phyloP scores from a whole-genome alignment of 2,113 vertebrate species.

The Taurulus bubalis region DNA sequence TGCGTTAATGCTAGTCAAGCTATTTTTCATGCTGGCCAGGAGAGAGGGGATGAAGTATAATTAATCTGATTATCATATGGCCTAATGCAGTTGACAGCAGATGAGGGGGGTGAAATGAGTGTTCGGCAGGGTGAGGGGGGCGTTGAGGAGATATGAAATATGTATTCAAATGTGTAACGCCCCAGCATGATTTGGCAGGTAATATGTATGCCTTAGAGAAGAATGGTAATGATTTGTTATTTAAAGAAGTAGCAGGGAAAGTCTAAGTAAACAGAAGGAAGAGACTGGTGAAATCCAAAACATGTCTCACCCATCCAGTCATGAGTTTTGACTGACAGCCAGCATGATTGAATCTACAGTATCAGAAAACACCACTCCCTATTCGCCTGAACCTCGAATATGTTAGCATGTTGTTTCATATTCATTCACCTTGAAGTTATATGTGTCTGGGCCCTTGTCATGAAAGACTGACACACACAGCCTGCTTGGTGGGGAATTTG shows the following conservation, averaged over 20 bases:
- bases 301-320: slow-evolving; percentile 63
- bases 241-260: slow-evolving; percentile 63
- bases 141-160: slow-evolving; percentile 53
- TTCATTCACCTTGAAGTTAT: slow-evolving; percentile 83
- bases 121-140: slow-evolving; percentile 34
- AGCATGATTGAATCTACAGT: slow-evolving; percentile 80
- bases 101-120: slow-evolving; percentile 71
- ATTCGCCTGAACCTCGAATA: slow-evolving; percentile 73
- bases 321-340: slow-evolving; percentile 79
- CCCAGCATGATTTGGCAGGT: slow-evolving; percentile 78
- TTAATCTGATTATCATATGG: slow-evolving; percentile 88
- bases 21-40: slow-evolving; percentile 81
- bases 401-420: slow-evolving; percentile 81
- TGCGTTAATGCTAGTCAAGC: slow-evolving; percentile 84
- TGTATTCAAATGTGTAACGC: slow-evolving; percentile 75
- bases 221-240: slow-evolving; percentile 74
- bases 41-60: slow-evolving; percentile 83
- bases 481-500: slow-evolving; percentile 59
- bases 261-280: slow-evolving; percentile 53
- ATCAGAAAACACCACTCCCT: slow-evolving; percentile 74
- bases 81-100: slow-evolving; percentile 85
- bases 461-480: slow-evolving; percentile 71
- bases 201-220: slow-evolving; percentile 74
- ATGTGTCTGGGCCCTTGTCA: slow-evolving; percentile 70
- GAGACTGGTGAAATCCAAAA: slow-evolving; percentile 55